Evolutionary conservation across 1,140 invertebrate species (phyloP).

Genomic region (Drosophila mauritiana): DNA sequence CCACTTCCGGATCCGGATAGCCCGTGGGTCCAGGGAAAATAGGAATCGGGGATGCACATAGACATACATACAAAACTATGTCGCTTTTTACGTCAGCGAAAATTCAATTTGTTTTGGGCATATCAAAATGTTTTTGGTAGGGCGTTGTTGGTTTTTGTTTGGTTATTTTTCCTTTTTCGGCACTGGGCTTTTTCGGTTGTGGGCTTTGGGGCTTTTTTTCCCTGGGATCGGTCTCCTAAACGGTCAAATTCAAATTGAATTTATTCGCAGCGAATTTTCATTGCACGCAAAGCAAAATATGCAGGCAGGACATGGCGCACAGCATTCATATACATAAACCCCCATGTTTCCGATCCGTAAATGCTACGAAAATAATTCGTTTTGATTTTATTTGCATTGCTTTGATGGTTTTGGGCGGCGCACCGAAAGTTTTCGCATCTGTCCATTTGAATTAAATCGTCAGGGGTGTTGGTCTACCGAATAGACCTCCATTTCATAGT

Average conservation of each 20-base stretch:
- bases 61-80: conserved; percentile 41
- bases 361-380: conserved; percentile 70
- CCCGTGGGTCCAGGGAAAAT: conserved; percentile 24
- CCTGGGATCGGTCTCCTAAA: conserved; percentile 49
- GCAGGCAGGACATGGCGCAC: conserved; percentile 24
- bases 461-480: conserved; percentile 1
- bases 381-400: conserved; percentile 82
- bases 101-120: conserved; percentile 79
- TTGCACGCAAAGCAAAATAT: conserved; percentile 66
- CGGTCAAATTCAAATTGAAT: conserved; percentile 75
- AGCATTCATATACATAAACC: conserved; percentile 19
- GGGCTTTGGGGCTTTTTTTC: conserved; percentile 40
- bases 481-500: neutral
- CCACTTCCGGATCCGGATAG: conserved; percentile 37
- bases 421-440: conserved; percentile 30
- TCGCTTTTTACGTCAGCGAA: conserved; percentile 49
- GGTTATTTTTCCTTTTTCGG: conserved; percentile 15
- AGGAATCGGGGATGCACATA: neutral
- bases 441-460: conserved; percentile 51
- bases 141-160: conserved; percentile 40
- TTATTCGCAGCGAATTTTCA: conserved; percentile 77
- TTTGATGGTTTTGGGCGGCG: conserved; percentile 71
- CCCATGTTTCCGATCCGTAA: conserved; percentile 34
- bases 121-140: conserved; percentile 76
- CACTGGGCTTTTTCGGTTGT: conserved; percentile 18